phyloP scores from a whole-genome alignment of 2,113 vertebrate genomes.

The Perca flavescens region DNA sequence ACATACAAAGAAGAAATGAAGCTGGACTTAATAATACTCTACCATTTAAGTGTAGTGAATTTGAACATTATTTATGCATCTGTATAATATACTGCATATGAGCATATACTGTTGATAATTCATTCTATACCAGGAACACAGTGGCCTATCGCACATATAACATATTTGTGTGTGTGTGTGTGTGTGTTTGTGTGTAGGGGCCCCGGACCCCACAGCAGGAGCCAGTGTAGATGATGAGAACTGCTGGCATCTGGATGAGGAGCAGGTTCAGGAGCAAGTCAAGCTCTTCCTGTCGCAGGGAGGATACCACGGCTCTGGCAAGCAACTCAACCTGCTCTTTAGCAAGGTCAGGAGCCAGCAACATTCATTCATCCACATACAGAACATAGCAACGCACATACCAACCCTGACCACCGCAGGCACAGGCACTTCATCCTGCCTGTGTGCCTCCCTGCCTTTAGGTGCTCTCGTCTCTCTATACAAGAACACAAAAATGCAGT shows the following conservation, averaged over 20 bases:
- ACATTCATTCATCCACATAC: slow-evolving; percentile 18
- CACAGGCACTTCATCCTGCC: neutral
- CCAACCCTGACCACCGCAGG: neutral
- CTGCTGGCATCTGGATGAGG: slow-evolving; percentile 99
- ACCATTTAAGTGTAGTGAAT: neutral
- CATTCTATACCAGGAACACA: neutral
- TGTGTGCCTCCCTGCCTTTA: slow-evolving; percentile 6
- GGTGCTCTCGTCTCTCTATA: slow-evolving; percentile 18
- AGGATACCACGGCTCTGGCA: slow-evolving; percentile 98
- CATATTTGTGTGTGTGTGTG: slow-evolving; percentile 2
- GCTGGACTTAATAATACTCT: neutral
- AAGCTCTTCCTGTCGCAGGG: slow-evolving; percentile 98
- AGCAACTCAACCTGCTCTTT: slow-evolving; percentile 99
- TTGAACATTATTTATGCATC: neutral
- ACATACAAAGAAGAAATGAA: neutral
- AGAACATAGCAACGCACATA: slow-evolving; percentile 44
- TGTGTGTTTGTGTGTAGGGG: slow-evolving; percentile 84
- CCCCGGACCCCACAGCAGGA: slow-evolving; percentile 97
- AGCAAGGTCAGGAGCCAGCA: slow-evolving; percentile 90
- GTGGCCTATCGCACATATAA: neutral
- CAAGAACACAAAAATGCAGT: slow-evolving; percentile 5
- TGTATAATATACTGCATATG: neutral
- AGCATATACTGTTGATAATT: neutral
- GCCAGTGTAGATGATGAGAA: slow-evolving; percentile 99
- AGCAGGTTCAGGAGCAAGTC: slow-evolving; percentile 99